A percentile compares a stretch with the other conserved stretches of the same genome.
These are phyloP conservation scores for Polydrusus pterygomalis DNA, from an alignment of 2,888 invertebrate genomes.

Conservation along the genomic window DNA sequence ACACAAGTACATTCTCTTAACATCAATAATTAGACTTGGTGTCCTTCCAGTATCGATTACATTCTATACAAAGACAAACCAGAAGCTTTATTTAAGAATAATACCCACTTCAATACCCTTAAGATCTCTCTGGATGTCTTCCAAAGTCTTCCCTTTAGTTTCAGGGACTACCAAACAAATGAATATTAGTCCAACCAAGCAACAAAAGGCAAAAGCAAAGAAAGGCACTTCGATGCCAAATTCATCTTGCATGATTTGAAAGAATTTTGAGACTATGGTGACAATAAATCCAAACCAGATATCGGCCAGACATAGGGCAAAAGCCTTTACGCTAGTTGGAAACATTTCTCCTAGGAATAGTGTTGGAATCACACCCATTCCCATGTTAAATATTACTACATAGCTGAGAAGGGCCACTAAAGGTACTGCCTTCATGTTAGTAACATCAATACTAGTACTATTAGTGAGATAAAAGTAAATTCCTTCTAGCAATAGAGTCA, in stretches of 20 bases:
- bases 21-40: too few relatives aligned
- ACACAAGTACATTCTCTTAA: too few relatives aligned
- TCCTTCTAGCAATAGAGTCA: conserved; percentile 71
- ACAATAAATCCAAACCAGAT: conserved; percentile 73
- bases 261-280: conserved; percentile 73
- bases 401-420: conserved; percentile 72
- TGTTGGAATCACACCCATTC: conserved; percentile 74
- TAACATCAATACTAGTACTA: conserved; percentile 66
- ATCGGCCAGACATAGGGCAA: conserved; percentile 75
- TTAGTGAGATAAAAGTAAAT: conserved; percentile 73
- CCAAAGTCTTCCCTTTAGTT: conserved; percentile 82
- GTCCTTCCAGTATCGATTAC: too few relatives aligned
- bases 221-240: conserved; percentile 80
- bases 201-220: conserved; percentile 78
- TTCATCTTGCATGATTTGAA: conserved; percentile 74
- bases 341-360: conserved; percentile 75
- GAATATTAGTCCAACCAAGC: conserved; percentile 77
- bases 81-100: too few relatives aligned
- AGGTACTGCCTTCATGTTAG: conserved; percentile 70
- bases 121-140: conserved; percentile 80
- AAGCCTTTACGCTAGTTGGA: conserved; percentile 75
- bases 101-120: conserved; percentile 67
- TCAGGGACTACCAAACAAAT: conserved; percentile 80
- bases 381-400: conserved; percentile 73
- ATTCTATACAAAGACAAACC: too few relatives aligned